Conservation (phyloP, 2,113 vertebrate genomes). For the Tylochromis polylepis region DNA sequence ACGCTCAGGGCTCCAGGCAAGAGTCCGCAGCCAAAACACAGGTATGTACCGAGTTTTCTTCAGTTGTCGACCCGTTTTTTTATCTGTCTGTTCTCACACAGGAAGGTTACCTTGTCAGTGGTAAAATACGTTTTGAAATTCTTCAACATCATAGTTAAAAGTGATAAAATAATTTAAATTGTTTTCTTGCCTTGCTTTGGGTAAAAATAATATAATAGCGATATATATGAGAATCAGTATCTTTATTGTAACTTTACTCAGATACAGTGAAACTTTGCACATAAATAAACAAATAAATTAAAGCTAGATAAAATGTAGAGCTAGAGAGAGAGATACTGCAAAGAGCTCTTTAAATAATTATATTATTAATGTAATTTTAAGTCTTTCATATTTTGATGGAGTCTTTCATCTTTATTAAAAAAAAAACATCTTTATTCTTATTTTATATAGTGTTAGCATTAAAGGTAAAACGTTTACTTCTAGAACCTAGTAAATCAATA, state of each 20-base stretch:
- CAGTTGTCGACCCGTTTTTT: neutral
- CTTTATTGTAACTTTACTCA: neutral
- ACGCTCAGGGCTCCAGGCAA: neutral
- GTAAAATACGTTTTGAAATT: neutral
- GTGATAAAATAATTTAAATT: neutral
- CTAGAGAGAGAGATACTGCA: no score
- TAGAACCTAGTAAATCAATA: no score
- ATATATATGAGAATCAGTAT: neutral
- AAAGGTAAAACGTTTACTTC: no score
- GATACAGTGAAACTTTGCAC: neutral
- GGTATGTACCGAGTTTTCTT: neutral
- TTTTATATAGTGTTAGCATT: no score
- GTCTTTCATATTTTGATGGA: no score
- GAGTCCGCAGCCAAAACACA: neutral
- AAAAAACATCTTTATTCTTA: no score
- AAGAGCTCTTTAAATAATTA: no score
- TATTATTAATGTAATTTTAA: no score
- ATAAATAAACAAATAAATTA: neutral
- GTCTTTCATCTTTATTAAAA: no score
- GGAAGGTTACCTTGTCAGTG: neutral
- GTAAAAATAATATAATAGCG: neutral
- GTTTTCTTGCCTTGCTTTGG: neutral
- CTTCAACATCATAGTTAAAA: neutral
- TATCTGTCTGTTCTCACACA: neutral
- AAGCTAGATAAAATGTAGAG: neutral